A percentile compares a stretch with the other conserved stretches of the same genome.
These are phyloP conservation scores for Turnix velox DNA, from an alignment of 2,113 vertebrate genomes.

Conservation along the genomic window DNA sequence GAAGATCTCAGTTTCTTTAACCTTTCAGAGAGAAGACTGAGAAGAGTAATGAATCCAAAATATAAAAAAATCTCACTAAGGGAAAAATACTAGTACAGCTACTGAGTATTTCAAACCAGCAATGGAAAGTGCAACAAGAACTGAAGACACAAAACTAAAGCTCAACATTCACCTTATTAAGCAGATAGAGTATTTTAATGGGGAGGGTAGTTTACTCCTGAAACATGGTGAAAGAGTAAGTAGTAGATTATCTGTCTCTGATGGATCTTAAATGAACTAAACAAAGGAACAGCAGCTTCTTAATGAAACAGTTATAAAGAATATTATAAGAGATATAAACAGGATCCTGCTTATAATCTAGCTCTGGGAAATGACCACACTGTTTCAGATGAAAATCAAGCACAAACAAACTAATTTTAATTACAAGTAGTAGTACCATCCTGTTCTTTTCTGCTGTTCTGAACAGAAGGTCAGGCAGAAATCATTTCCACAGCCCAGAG, in stretches of 20 bases:
- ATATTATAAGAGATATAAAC: neutral
- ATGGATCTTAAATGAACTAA: neutral
- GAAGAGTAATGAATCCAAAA: neutral
- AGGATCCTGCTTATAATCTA: neutral
- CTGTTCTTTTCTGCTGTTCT: neutral
- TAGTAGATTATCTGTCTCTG: neutral
- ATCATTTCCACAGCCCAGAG: neutral
- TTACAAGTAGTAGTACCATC: neutral
- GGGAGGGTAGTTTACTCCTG: neutral
- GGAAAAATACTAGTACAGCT: neutral
- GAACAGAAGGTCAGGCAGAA: neutral
- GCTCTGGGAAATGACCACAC: neutral
- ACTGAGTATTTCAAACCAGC: neutral
- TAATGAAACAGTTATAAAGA: slow-evolving; percentile 13
- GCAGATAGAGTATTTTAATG: neutral
- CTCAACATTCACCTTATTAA: neutral
- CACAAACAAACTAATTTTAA: neutral
- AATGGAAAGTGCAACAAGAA: neutral
- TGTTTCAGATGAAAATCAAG: neutral
- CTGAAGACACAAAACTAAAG: neutral
- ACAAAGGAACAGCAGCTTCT: neutral
- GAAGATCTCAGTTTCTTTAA: neutral
- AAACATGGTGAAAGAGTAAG: neutral
- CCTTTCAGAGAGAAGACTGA: neutral
- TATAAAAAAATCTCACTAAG: neutral